Evolutionary conservation across 1,140 invertebrate species (phyloP), one percentile per base, ranked within the genome.

Genomic region (Sarcophaga bullata): DNA sequence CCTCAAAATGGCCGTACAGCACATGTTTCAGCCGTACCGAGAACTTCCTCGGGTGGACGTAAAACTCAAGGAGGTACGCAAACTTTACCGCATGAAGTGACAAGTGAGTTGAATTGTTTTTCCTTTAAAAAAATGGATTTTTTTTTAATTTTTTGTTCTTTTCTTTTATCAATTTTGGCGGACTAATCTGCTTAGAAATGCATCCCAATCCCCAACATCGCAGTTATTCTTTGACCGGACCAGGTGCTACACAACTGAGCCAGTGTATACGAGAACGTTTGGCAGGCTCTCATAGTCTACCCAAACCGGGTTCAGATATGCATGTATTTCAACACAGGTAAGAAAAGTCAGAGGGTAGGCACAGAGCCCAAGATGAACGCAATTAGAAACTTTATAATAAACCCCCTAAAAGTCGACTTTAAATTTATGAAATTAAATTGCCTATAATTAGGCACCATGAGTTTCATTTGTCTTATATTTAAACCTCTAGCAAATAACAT

Each of bases 51-150:
- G 90, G 93, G 94, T 17, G 97, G 97, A 91, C 95, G 97, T 8
- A 96, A 96, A 91, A 94, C 96, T 0, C 96, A 96, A 8, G 96
- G 96, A 15, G 96, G 96, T 8, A 97, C 96, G 0, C 96, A 97
- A 90, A 97, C 96, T 0, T 94, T 94, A 86, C 96, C 95, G 7
- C 95, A 95, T 83, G 96, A 97, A 85, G 91, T 96, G 49, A 93
- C 92, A 87, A 94, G 93, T 94, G 88, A 92, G 92, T 92, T 84
- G 25, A 37, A 37, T 37, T 37, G 25, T 2, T 1, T 37, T 37
- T 37, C 4, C 4, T 4, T 83, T 13, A 72, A 0, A 8, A 49
- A 58, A 37, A 78, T 17, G 17, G 15, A 6, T 1, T 0, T 17
- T 82, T 80, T 7, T 82, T 80, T 82, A 13, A 37, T 37, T 37